Conservation (phyloP, 2,113 vertebrate species). For the Sphyrna mokarran region DNA sequence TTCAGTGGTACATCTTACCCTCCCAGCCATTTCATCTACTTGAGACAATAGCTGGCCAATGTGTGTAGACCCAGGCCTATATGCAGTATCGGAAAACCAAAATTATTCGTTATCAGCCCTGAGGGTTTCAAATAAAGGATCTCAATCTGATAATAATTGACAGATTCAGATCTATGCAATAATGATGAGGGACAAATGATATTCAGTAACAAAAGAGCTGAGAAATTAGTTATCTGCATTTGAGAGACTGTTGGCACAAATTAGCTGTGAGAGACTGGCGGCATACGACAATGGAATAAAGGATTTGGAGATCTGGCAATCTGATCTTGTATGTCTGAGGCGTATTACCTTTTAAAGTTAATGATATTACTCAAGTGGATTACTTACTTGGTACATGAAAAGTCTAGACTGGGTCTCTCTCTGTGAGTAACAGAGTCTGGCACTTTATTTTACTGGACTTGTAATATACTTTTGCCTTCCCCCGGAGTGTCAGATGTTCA, state of each 20-base stretch:
- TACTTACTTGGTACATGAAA: neutral
- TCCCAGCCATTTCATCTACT: too few relatives aligned
- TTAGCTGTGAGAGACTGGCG: neutral
- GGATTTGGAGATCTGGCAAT: neutral
- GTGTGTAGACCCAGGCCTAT: too few relatives aligned
- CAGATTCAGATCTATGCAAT: neutral
- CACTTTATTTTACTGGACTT: neutral
- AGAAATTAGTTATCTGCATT: neutral
- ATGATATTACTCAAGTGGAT: neutral
- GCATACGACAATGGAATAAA: neutral
- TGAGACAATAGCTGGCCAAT: too few relatives aligned
- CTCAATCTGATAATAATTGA: neutral
- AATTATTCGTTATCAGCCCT: too few relatives aligned
- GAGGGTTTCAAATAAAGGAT: too few relatives aligned
- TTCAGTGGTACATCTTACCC: too few relatives aligned
- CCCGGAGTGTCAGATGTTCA: too few relatives aligned
- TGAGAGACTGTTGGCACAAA: neutral
- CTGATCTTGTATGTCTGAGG: neutral
- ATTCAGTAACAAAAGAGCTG: too few relatives aligned
- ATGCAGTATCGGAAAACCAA: too few relatives aligned
- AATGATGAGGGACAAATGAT: neutral
- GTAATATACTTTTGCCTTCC: too few relatives aligned
- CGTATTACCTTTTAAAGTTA: neutral
- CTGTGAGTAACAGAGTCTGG: neutral
- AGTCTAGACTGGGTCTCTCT: neutral